Percentiles rank a stretch among this genome's conserved stretches.
Evolutionary conservation across 2,113 vertebrate genomes (phyloP).

Genomic region (Rhinopomastus cyanomelas): DNA sequence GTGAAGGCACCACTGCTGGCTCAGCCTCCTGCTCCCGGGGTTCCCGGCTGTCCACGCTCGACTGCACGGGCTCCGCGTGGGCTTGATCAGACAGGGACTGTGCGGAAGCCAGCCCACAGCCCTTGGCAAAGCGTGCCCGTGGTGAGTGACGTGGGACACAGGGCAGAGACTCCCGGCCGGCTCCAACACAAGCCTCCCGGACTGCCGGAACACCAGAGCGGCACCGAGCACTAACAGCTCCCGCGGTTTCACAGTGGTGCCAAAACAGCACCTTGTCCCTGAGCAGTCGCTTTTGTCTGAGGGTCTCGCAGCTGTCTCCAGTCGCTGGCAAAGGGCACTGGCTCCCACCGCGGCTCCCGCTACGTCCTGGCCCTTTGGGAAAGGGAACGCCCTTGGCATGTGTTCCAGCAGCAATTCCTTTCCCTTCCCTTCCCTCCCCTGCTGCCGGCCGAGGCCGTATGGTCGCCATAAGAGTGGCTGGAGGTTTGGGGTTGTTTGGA

Average conservation of each 20-base stretch:
- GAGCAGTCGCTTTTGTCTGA: background rate
- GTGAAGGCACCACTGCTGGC: rapidly evolving
- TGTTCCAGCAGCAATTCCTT: background rate
- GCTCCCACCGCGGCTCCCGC: background rate
- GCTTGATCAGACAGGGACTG: background rate
- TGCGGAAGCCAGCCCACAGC: rapidly evolving
- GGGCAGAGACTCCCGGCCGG: rapidly evolving
- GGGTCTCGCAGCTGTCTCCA: background rate
- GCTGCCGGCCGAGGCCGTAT: background rate
- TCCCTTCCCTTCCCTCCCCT: too few species aligned
- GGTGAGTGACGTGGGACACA: rapidly evolving
- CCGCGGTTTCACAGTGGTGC: background rate
- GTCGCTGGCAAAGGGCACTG: rapidly evolving
- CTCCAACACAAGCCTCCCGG: background rate
- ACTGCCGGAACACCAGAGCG: background rate
- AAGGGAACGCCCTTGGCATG: background rate
- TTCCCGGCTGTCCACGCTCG: rapidly evolving
- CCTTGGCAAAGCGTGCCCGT: rapidly evolving
- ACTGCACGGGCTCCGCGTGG: rapidly evolving
- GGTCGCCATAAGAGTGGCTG: background rate
- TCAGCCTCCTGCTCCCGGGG: background rate
- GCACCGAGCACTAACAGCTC: background rate
- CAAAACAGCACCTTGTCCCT: background rate
- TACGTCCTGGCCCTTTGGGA: background rate
- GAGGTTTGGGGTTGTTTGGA: slow-evolving; percentile 21